Base-by-base conservation (phyloP, 2,888 invertebrate species). In the Onchidella celtica region DNA sequence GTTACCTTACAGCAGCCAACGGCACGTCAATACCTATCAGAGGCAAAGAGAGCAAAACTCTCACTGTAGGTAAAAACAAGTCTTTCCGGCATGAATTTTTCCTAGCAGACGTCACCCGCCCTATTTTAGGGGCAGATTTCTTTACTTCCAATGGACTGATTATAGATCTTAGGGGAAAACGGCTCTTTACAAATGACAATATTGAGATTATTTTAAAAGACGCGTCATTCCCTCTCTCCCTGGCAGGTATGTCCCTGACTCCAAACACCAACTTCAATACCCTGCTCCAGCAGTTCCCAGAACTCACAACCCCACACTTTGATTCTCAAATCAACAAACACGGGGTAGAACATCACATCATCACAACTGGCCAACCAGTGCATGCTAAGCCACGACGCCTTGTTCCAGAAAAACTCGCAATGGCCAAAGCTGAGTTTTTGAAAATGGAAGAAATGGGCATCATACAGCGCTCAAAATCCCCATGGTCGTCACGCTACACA, bases 381-480 rank as follows among this genome's bases (percentile, higher is more conserved):
- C 78, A 78, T 40, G 59, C 85, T 68, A 85, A 91, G 0, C 85
- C n/a, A n/a, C n/a, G 93, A 14, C 89, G 92, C 0, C 83, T 94
- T 0, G 86, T 89, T 1, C 92, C 91, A 0, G 91, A 91, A 17
- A 86, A 86, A 74, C 85, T 90, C 3, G 27, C 83, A 36, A 78
- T 87, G 4, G 92, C 92, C 1, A 89, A 90, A 70, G 82, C 90
- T 9, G 88, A 93, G 38, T 74, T 74, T 38, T 27, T 65, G 24
- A 55, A 74, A 17, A 74, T 80, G 29, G 83, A 88, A 36, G 36
- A 59, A 29, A 78, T 78, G 29, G 94, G 93, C 0, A 92, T 94
- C 17, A 92, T 92, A 55, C 87, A n/a, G 93, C 2, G 93, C 0
- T 94, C 93, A 0, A 90, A 89, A 3, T 93, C 93, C 57, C 84